Evolutionary conservation across 2,113 vertebrate genomes (phyloP).

Genomic region (Macroglossus sobrinus): DNA sequence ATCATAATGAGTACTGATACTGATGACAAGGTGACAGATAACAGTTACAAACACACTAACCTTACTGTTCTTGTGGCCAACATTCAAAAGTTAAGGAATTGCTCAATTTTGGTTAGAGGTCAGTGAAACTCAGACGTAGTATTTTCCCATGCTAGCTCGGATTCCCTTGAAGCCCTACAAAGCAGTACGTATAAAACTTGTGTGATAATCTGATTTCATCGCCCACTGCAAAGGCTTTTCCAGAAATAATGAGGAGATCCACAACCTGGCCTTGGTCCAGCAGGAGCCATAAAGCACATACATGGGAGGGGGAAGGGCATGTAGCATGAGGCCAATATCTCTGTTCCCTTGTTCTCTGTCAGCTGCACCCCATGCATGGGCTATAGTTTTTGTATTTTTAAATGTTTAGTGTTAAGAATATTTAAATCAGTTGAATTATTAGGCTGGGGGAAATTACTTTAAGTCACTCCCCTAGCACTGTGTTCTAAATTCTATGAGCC

Average conservation of each 20-base stretch:
- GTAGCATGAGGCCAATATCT: neutral
- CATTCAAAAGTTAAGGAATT: neutral
- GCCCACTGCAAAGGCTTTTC: neutral
- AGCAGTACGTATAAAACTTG: neutral
- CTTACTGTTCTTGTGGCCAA: neutral
- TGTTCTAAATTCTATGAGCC: neutral
- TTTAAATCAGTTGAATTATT: neutral
- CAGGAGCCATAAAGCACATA: neutral
- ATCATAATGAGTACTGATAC: neutral
- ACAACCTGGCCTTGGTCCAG: neutral
- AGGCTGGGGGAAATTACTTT: neutral
- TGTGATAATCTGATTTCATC: neutral
- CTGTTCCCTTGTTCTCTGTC: neutral
- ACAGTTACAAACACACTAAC: neutral
- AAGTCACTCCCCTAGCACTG: neutral
- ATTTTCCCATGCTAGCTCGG: neutral
- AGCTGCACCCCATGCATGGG: neutral
- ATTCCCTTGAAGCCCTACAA: neutral
- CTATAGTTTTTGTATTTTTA: neutral
- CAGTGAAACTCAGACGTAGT: neutral
- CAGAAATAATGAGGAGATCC: neutral
- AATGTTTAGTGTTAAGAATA: neutral
- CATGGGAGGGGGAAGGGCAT: fast-evolving
- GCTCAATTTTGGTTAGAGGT: neutral
- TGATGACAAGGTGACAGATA: neutral